Conservation (phyloP, 2,797 vertebrate species). For the Silurus aristotelis region DNA sequence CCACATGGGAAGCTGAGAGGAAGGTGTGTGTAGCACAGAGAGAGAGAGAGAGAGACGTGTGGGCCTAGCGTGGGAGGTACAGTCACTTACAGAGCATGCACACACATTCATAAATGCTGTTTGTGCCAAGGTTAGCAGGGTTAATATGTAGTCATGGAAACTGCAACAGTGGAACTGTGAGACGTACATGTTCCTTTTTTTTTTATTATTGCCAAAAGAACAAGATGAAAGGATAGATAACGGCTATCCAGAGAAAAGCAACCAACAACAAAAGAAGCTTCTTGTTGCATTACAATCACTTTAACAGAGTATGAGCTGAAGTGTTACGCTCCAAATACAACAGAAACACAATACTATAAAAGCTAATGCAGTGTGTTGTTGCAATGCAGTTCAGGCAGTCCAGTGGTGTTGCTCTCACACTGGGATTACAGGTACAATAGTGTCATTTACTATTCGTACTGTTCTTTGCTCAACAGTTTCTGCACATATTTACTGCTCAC, state of each 20-base stretch:
- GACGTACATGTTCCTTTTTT: constrained; percentile 38
- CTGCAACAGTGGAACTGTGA: constrained; percentile 54
- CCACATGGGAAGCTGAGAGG: constrained; percentile 29
- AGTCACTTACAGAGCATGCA: constrained; percentile 43
- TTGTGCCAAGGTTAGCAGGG: constrained; percentile 51
- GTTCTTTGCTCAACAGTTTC: no score
- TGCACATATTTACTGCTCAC: no score
- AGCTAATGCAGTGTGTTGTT: constrained; percentile 20
- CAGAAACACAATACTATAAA: background rate
- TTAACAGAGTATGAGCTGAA: background rate
- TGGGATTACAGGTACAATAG: no score
- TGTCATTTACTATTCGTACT: no score
- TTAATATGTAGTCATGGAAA: constrained; percentile 66
- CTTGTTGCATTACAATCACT: background rate
- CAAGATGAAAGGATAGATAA: constrained; percentile 44
- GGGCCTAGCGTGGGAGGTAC: constrained; percentile 44
- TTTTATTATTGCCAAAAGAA: constrained; percentile 28
- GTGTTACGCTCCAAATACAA: background rate
- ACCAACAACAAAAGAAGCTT: background rate
- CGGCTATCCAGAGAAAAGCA: constrained; percentile 8
- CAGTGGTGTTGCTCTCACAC: background rate
- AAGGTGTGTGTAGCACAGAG: constrained; percentile 26
- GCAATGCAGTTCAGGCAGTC: background rate
- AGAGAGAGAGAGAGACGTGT: constrained; percentile 39
- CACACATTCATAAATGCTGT: constrained; percentile 46